These are phyloP conservation scores for Ips nitidus DNA, from an alignment of 1,140 invertebrate genomes.

Conservation along the genomic window DNA sequence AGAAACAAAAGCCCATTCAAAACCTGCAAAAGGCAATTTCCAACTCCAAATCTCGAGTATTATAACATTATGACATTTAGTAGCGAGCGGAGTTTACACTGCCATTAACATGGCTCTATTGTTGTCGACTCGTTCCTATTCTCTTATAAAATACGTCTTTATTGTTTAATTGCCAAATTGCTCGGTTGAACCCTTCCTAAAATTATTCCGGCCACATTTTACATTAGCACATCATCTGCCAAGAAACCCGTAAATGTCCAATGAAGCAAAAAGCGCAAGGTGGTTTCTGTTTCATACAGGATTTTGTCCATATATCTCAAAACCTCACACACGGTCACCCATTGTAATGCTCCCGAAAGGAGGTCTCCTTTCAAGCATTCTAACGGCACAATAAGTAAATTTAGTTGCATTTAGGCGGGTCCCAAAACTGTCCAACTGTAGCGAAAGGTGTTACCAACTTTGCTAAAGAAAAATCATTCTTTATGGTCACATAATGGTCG, in stretches of 20 bases:
- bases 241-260: conserved; percentile 5
- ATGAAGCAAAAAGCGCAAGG: conserved; percentile 23
- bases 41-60: conserved; percentile 23
- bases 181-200: not conserved
- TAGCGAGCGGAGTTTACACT: conserved; percentile 27
- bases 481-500: conserved; percentile 2
- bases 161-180: conserved; percentile 22
- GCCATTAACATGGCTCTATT: conserved; percentile 28
- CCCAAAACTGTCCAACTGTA: conserved; percentile 18
- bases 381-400: conserved; percentile 21
- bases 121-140: conserved; percentile 16
- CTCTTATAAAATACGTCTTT: conserved; percentile 21
- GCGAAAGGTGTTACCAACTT: conserved; percentile 18
- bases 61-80: conserved; percentile 31
- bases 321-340: conserved; percentile 1
- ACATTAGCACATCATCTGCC: not conserved
- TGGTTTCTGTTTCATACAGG: conserved; percentile 23
- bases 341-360: conserved; percentile 21
- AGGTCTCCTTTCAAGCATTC: conserved; percentile 12
- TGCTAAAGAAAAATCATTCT: conserved; percentile 13
- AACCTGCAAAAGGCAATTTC: conserved; percentile 30
- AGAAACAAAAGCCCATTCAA: conserved; percentile 25
- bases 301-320: conserved; percentile 22
- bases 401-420: conserved; percentile 25
- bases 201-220: conserved; percentile 3